Percentiles rank a stretch among this genome's conserved stretches.
phyloP scores from a whole-genome alignment of 2,797 vertebrate genomes.

The Sebastes hubbsi region DNA sequence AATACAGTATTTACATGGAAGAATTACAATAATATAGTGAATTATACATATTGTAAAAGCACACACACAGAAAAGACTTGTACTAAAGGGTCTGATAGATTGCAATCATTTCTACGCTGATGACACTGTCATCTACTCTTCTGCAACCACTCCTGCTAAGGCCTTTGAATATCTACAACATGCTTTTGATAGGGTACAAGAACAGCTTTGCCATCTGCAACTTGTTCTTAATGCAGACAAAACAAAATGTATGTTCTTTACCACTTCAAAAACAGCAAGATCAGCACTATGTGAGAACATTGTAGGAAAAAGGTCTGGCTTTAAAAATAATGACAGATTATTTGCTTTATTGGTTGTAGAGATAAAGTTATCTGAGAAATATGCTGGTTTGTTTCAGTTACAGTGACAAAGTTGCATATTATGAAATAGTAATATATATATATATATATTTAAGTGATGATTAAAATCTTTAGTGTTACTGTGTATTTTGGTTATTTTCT shows the following conservation, averaged over 20 bases:
- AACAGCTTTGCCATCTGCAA: too few species aligned
- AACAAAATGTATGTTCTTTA: too few species aligned
- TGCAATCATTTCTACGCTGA: too few species aligned
- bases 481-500: constrained; percentile 16
- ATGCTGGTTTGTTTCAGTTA: background rate
- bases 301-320: too few species aligned
- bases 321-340: background rate
- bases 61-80: background rate
- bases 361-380: background rate
- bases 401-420: background rate
- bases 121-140: too few species aligned
- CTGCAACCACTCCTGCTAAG: too few species aligned
- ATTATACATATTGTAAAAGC: background rate
- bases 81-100: too few species aligned
- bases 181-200: too few species aligned
- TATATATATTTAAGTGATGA: background rate
- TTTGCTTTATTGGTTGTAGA: background rate
- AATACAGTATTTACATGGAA: background rate
- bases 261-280: background rate
- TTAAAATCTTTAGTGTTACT: background rate
- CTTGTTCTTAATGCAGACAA: too few species aligned
- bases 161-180: too few species aligned
- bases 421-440: background rate
- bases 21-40: background rate
- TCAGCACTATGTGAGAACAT: too few species aligned